Conservation (phyloP, 1,140 invertebrate genomes). For the Leguminivora glycinivorella region DNA sequence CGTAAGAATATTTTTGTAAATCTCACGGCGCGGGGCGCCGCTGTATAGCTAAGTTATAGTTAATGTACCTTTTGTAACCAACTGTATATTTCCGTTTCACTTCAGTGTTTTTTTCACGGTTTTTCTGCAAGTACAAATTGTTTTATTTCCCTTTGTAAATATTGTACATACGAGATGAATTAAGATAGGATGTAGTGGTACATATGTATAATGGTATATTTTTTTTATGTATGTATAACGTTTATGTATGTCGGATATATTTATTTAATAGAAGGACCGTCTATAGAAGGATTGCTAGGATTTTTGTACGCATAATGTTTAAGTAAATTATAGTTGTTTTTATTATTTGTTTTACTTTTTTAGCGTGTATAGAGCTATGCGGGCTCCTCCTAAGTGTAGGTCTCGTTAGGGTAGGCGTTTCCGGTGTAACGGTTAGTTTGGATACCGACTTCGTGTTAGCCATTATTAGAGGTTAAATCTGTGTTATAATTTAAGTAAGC, state of each 20-base stretch:
- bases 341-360: conserved; percentile 64
- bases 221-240: conserved; percentile 74
- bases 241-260: conserved; percentile 58
- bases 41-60: conserved; percentile 54
- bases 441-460: conserved; percentile 50
- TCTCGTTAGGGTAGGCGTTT: conserved; percentile 51
- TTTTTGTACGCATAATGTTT: conserved; percentile 75
- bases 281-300: conserved; percentile 58
- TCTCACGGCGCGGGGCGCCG: conserved; percentile 48
- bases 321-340: conserved; percentile 77
- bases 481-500: conserved; percentile 55
- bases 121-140: conserved; percentile 78
- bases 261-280: conserved; percentile 60
- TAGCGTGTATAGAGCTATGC: conserved; percentile 50
- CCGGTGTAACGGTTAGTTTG: conserved; percentile 48
- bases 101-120: conserved; percentile 57
- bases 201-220: conserved; percentile 62
- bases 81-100: conserved; percentile 59
- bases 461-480: conserved; percentile 59
- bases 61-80: conserved; percentile 53
- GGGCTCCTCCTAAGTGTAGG: conserved; percentile 44
- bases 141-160: conserved; percentile 76
- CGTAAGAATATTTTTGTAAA: conserved; percentile 60
- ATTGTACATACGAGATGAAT: conserved; percentile 67
- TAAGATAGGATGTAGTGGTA: conserved; percentile 50